Base-by-base conservation (phyloP, 2,113 vertebrate species). In the Colaptes auratus region DNA sequence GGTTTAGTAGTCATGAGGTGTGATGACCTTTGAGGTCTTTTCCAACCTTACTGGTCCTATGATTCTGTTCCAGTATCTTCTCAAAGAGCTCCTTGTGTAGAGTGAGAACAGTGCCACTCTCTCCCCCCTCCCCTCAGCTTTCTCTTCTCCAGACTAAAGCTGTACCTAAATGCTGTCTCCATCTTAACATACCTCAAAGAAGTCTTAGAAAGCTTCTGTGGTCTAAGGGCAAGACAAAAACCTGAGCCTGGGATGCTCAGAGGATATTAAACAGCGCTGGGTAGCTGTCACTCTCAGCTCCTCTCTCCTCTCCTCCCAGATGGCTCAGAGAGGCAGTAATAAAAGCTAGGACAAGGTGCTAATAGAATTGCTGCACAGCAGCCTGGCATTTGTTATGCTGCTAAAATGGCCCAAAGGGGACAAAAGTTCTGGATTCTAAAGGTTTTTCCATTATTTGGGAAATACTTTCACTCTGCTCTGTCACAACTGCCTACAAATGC, bases 321-420 rank as follows among this genome's bases (percentile, higher is more conserved):
- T 46, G 55, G 82, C 44, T 24, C 48, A 36, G 78, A 80, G 8
- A 93, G 86, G 80, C 74, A 82, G 78, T 48, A 92, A 77, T 64
- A 64, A 53, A 72, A 92, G 89, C 39, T 72, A 63, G 64, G 89
- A 83, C 82, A 83, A 70, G 0, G 14, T 44, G 92, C 86, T 92
- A 83, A 81, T 63, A 89, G 78, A 93, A 86, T 15, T 67, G 73
- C 63, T 53, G 64, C 25, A 39, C 24, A 55, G 44, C 71, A 73
- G 75, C 13, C 1, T 4, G 2, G 42, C 55, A 20, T 33, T 52
- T 0, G 3, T 21, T 35, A n/a, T 3, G 14, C 25, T 61, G 46
- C 53, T 13, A 25, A 58, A 79, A 66, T 2, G 39, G 73, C 67
- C 88, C 77, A 31, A 58, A 80, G 65, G 59, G 59, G 64, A 66